These are phyloP conservation scores for Drosophila sp. DNA, from an alignment of 1,140 invertebrate genomes.

Conservation along the genomic window DNA sequence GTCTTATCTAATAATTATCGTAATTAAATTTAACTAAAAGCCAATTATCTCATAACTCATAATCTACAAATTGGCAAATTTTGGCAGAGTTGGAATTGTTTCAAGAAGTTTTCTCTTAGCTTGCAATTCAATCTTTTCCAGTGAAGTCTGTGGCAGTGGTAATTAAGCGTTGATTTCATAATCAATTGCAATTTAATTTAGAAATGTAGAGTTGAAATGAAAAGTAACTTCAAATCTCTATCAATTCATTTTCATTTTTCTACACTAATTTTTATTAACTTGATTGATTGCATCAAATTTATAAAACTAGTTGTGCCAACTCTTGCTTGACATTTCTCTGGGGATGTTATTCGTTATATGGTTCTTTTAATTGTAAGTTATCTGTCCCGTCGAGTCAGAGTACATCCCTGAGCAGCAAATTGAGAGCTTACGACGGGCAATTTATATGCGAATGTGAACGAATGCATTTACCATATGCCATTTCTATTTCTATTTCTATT, in stretches of 20 bases:
- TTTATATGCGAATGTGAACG: conserved; percentile 28
- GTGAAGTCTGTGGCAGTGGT: not conserved
- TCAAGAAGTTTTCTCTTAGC: not conserved
- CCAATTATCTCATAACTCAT: no score
- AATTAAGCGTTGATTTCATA: conserved; percentile 12
- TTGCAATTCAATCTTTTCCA: no score
- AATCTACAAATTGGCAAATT: no score
- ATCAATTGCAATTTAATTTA: conserved; percentile 7
- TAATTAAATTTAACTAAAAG: no score
- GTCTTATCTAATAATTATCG: no score
- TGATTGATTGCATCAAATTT: conserved; percentile 42
- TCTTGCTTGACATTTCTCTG: conserved; percentile 1
- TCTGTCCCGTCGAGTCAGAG: not conserved
- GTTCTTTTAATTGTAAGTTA: conserved; percentile 39
- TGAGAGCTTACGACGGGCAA: conserved; percentile 31
- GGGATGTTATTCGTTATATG: conserved; percentile 12
- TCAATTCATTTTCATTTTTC: not conserved
- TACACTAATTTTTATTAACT: not conserved
- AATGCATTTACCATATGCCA: conserved; percentile 24
- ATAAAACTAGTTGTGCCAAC: conserved; percentile 25
- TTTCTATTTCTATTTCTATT: no score
- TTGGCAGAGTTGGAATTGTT: no score
- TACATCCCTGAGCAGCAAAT: conserved; percentile 18
- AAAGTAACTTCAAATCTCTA: not conserved
- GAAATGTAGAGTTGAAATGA: not conserved